These are phyloP conservation scores for Mesochorus sp. DNA, from an alignment of 2,888 invertebrate species.

Conservation along the genomic window DNA sequence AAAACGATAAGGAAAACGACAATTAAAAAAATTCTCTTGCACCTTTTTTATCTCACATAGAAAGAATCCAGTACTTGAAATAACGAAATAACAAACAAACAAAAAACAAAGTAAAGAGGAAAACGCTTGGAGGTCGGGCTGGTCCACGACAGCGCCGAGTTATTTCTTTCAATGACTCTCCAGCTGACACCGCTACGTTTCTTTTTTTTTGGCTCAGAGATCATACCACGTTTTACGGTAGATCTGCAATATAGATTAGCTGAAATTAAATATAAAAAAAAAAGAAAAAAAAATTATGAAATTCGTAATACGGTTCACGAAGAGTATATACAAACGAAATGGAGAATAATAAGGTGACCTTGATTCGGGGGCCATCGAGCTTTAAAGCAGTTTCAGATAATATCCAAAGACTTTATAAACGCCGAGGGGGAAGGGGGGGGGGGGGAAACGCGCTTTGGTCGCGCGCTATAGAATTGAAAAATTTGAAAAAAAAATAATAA, in stretches of 20 bases:
- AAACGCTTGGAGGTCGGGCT: constrained; percentile 62
- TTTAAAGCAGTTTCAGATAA: constrained; percentile 64
- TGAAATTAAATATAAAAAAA: constrained; percentile 22
- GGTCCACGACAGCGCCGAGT: constrained; percentile 62
- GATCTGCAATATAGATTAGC: constrained; percentile 50
- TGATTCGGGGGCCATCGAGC: constrained; percentile 64
- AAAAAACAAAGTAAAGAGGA: not conserved
- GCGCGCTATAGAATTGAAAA: constrained; percentile 34
- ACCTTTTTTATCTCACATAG: too few species aligned
- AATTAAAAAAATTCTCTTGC: not conserved
- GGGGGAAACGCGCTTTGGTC: constrained; percentile 31
- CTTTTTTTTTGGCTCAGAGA: constrained; percentile 36
- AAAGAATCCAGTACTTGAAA: constrained; percentile 58
- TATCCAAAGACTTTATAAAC: constrained; percentile 66
- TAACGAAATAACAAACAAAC: not conserved
- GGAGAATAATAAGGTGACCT: constrained; percentile 43
- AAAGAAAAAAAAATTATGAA: constrained; percentile 33
- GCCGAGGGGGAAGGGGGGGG: constrained; percentile 62
- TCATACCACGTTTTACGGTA: constrained; percentile 17
- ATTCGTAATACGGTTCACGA: constrained; percentile 20
- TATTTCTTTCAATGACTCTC: constrained; percentile 15
- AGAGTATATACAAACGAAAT: constrained; percentile 30
- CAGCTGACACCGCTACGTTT: constrained; percentile 17
- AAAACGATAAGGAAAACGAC: not conserved
- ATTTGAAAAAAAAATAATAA: not conserved